These are phyloP conservation scores for Muscicapa striata DNA, from an alignment of 2,797 vertebrate species.

Conservation along the genomic window DNA sequence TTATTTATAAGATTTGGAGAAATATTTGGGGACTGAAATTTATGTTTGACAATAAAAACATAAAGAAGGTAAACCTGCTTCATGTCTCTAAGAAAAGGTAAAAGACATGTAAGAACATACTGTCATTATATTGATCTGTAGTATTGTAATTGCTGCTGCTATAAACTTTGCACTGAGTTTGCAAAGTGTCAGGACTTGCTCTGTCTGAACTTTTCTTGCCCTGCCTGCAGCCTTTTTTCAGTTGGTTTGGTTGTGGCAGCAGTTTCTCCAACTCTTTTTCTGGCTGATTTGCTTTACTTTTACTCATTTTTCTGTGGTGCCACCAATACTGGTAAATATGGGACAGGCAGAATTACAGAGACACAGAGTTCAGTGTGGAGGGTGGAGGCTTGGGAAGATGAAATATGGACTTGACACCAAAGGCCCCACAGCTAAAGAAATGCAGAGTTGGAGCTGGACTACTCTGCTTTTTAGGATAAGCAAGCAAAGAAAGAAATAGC, in stretches of 20 bases:
- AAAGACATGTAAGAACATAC: background rate
- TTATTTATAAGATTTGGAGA: background rate
- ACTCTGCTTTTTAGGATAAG: background rate
- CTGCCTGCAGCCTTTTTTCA: background rate
- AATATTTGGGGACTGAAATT: background rate
- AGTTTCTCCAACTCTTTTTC: background rate
- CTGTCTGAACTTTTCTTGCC: background rate
- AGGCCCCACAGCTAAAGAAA: background rate
- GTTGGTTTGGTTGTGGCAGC: background rate
- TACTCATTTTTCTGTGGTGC: background rate
- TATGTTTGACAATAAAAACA: background rate
- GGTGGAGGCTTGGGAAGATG: background rate
- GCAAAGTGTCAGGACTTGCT: background rate
- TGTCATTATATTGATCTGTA: background rate
- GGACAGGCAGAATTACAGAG: background rate
- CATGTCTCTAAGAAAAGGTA: background rate
- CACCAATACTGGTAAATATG: background rate
- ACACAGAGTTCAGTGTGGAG: background rate
- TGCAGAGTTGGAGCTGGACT: background rate
- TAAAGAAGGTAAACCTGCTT: background rate
- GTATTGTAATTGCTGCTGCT: too few relatives aligned
- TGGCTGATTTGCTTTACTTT: background rate
- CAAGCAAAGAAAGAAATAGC: background rate
- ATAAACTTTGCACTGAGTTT: background rate
- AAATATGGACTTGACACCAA: background rate